Conservation (phyloP, 2,113 vertebrate genomes). For the Sylvia atricapilla region DNA sequence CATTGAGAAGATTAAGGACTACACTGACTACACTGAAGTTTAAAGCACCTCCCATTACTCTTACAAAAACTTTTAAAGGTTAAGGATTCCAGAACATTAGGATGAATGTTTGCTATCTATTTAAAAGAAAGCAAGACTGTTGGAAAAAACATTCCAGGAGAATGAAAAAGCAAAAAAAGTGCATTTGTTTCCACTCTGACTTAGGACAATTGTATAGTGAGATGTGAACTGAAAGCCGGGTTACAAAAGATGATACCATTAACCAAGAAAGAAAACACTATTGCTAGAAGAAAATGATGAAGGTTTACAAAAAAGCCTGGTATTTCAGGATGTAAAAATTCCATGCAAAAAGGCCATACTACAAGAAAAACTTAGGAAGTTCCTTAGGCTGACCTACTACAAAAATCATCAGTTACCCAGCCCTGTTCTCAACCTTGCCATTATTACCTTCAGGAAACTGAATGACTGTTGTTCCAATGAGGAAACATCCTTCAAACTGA, state of each 20-base stretch:
- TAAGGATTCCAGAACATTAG: neutral
- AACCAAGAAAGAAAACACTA: neutral
- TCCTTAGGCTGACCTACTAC: neutral
- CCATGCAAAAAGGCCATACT: neutral
- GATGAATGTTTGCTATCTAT: neutral
- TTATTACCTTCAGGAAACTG: neutral
- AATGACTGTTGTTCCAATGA: neutral
- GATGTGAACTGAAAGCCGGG: neutral
- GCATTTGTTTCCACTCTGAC: neutral
- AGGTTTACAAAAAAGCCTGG: neutral
- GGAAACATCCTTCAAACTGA: neutral
- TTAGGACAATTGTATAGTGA: accelerated
- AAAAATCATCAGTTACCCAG: neutral
- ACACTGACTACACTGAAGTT: neutral
- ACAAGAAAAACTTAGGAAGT: neutral
- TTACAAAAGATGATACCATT: neutral
- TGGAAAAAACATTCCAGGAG: neutral
- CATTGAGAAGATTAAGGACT: neutral
- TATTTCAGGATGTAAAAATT: neutral
- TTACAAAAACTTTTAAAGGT: neutral
- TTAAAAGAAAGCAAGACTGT: neutral
- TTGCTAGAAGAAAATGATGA: neutral
- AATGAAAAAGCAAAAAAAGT: neutral
- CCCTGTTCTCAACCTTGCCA: neutral
- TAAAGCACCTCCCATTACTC: neutral